A percentile compares a stretch with the other conserved stretches of the same genome.
phyloP scores from a whole-genome alignment of 2,797 vertebrate genomes.

The Spinus olivaceus region DNA sequence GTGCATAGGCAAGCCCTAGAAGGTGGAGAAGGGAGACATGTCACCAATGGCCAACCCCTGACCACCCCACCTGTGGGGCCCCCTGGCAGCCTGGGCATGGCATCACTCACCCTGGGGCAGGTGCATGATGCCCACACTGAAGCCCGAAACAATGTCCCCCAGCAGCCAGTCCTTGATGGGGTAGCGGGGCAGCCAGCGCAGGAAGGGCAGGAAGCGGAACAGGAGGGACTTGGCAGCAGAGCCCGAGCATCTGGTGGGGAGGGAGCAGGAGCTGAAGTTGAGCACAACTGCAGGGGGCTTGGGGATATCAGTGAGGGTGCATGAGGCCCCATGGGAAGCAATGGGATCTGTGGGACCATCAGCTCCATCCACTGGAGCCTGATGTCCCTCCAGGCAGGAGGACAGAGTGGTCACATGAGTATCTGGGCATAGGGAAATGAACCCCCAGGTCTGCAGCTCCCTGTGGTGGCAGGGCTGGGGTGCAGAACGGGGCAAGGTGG shows the following conservation, averaged over 20 bases:
- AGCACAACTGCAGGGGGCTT: background rate
- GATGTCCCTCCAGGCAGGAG: background rate
- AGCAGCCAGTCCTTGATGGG: constrained; percentile 89
- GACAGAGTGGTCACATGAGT: background rate
- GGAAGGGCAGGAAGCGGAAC: constrained; percentile 80
- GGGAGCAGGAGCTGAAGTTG: background rate
- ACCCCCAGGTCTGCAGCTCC: background rate
- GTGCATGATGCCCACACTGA: constrained; percentile 97
- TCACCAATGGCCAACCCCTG: accelerated
- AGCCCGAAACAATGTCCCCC: constrained; percentile 88
- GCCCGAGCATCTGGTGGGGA: constrained; percentile 78
- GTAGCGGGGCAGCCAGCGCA: constrained; percentile 92
- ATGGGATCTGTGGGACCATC: background rate
- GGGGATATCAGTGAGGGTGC: background rate
- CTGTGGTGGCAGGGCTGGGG: background rate
- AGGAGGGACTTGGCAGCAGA: constrained; percentile 76
- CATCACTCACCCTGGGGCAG: constrained; percentile 89
- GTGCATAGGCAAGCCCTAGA: constrained; percentile 91
- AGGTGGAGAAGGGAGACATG: background rate
- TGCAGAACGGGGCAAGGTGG: background rate
- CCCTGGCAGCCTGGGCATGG: background rate
- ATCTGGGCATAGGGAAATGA: background rate
- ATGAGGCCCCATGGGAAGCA: background rate
- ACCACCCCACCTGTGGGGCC: accelerated
- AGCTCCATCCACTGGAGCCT: background rate